Evolutionary conservation across 2,113 vertebrate genomes (phyloP).

Genomic region (Carlito syrichta): DNA sequence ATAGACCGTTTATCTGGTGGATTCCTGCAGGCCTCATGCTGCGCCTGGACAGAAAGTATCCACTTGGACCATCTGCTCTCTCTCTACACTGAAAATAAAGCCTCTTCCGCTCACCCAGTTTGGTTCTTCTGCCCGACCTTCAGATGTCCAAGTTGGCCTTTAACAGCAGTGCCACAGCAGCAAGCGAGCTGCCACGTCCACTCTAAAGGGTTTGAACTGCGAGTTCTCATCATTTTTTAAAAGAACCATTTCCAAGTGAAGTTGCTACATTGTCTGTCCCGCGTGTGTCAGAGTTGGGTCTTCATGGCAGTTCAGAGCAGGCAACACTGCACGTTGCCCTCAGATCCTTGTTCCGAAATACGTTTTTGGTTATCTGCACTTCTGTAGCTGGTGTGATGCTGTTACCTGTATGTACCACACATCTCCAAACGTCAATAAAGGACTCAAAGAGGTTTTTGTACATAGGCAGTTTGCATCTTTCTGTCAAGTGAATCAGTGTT

Average conservation of each 20-base stretch:
- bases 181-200: constrained; percentile 56
- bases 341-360: constrained; percentile 77
- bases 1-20: constrained; percentile 58
- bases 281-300: constrained; percentile 72
- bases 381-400: constrained; percentile 78
- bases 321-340: constrained; percentile 60
- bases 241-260: constrained; percentile 77
- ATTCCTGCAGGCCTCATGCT: constrained; percentile 55
- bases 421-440: constrained; percentile 83
- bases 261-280: constrained; percentile 75
- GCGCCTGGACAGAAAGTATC: constrained; percentile 58
- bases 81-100: constrained; percentile 50
- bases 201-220: constrained; percentile 68
- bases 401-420: constrained; percentile 79
- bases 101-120: constrained; percentile 45
- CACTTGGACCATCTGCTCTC: constrained; percentile 56
- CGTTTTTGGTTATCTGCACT: constrained; percentile 71
- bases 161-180: constrained; percentile 74
- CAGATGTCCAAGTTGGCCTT: constrained; percentile 73
- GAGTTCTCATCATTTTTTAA: constrained; percentile 63
- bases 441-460: constrained; percentile 84
- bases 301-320: constrained; percentile 35
- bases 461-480: constrained; percentile 59
- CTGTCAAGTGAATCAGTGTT: background rate
- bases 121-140: constrained; percentile 68